phyloP scores from a whole-genome alignment of 2,888 invertebrate genomes.

The Heliothis peltigera region DNA sequence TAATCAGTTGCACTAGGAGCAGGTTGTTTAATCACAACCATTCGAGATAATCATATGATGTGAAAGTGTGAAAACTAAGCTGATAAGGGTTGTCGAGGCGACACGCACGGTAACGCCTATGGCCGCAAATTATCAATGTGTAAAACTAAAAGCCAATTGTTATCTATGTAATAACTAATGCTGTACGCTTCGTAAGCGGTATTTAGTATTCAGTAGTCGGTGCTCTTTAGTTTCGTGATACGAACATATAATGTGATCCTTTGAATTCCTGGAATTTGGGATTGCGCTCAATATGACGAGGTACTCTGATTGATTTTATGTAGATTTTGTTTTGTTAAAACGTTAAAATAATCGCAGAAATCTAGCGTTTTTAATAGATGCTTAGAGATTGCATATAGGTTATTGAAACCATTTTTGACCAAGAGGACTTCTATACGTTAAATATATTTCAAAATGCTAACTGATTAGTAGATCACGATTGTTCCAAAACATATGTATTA shows the following conservation, averaged over 20 bases:
- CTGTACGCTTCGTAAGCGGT: slow-evolving; percentile 36
- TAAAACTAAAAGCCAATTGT: slow-evolving; percentile 51
- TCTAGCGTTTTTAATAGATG: neutral
- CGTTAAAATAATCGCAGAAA: neutral
- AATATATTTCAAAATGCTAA: slow-evolving; percentile 2
- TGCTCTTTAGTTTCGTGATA: slow-evolving; percentile 18
- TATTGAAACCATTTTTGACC: too few species aligned
- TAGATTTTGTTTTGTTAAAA: neutral
- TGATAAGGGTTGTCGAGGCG: slow-evolving; percentile 48
- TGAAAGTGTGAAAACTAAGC: slow-evolving; percentile 46
- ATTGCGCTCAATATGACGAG: slow-evolving; percentile 37
- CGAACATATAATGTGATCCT: slow-evolving; percentile 24
- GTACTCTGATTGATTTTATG: slow-evolving; percentile 31
- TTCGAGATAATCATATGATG: slow-evolving; percentile 27
- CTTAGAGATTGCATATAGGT: too few species aligned
- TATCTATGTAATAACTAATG: slow-evolving; percentile 65
- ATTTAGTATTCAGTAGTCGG: slow-evolving; percentile 58
- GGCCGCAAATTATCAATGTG: slow-evolving; percentile 38
- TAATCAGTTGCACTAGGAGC: slow-evolving; percentile 24
- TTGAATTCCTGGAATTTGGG: slow-evolving; percentile 20
- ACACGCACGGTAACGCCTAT: slow-evolving; percentile 51
- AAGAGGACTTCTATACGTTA: neutral
- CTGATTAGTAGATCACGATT: slow-evolving; percentile 16
- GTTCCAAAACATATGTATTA: neutral
- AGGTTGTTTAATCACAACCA: slow-evolving; percentile 26